Base-by-base conservation (phyloP, 2,888 invertebrate genomes). In the Polyommatus icarus region DNA sequence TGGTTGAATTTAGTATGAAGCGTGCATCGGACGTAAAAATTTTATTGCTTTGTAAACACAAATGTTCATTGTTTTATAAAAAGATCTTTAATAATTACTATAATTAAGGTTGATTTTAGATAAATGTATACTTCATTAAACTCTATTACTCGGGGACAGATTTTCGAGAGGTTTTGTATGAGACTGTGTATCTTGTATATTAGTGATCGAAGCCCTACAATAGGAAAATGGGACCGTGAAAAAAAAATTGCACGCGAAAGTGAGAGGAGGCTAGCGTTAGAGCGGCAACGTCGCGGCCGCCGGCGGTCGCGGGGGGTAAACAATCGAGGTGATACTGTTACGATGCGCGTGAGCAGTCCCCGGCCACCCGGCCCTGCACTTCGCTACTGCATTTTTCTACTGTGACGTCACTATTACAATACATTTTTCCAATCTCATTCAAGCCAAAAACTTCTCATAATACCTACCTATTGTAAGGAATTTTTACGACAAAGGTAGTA, bases 201-300 rank as follows among this genome's bases (percentile, higher is more conserved):
- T n/a, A n/a, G n/a, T n/a, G n/a, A n/a, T n/a, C n/a, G n/a, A 89
- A 84, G 87, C 88, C 89, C 89, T 89, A 87, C 89, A 84, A 86
- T 86, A 87, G 88, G 86, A 88, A 88, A 90, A 88, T 88, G 88
- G 87, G 88, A 89, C 89, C 89, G 87, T 90, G 90, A 90, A 92
- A 29, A 40, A 40, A 90, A 91, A 93, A 90, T 88, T 89, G 90
- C 91, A 90, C 91, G 92, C 91, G 94, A 93, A 93, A 93, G 94
- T 93, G 94, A 94, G 94, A 92, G 92, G 93, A 91, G 88, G 89
- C 91, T 86, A 92, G 84, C 83, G 85, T 90, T 67, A 85, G 87
- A 86, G 87, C 88, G 94, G 94, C 93, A 93, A 92, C 94, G 85
- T 83, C 88, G 90, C 88, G 83, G n/a, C 46, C 24, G 73, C 8